Percentiles rank a stretch among this genome's conserved stretches.
These are phyloP conservation scores for Drosophila nasuta DNA, from an alignment of 1,140 invertebrate genomes.

Conservation along the genomic window DNA sequence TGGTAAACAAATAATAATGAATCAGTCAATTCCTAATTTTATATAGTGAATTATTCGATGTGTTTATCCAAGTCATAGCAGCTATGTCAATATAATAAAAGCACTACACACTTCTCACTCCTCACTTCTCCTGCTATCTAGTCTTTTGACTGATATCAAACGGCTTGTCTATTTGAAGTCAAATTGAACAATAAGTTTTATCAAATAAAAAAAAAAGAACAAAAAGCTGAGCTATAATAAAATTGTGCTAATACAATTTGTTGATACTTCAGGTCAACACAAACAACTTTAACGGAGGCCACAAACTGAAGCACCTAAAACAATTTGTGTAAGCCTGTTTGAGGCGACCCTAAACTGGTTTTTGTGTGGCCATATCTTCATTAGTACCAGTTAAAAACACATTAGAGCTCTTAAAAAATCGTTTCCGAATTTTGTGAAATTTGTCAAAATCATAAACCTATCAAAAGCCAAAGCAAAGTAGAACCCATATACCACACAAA, in stretches of 20 bases:
- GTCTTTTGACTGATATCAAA: constrained; percentile 5
- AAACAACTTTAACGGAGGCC: constrained; percentile 9
- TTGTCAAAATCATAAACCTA: constrained; percentile 53
- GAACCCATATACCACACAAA: constrained; percentile 8
- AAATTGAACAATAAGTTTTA: constrained; percentile 43
- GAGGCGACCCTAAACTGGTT: constrained; percentile 29
- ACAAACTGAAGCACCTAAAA: constrained; percentile 16
- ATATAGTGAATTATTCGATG: neutral
- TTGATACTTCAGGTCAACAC: constrained; percentile 25
- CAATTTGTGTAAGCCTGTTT: constrained; percentile 13
- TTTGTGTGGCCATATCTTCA: constrained; percentile 36
- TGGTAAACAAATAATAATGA: too few relatives aligned
- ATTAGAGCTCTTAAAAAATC: constrained; percentile 55
- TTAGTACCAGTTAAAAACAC: constrained; percentile 50
- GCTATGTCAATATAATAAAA: neutral
- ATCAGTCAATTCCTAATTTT: too few relatives aligned
- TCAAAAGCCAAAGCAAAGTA: constrained; percentile 24
- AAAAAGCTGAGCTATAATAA: constrained; percentile 10
- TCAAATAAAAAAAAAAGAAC: neutral
- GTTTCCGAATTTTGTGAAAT: constrained; percentile 45
- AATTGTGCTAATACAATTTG: constrained; percentile 32
- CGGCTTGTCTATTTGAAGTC: constrained; percentile 11
- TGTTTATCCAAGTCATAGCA: neutral
- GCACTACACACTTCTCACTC: too few relatives aligned
- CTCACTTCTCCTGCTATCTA: neutral